Evolutionary conservation across 37 sponge, comb jelly and placozoan genomes (phyloP), one percentile per base, ranked within the genome.

Genomic region (Hormiphora californensis): DNA sequence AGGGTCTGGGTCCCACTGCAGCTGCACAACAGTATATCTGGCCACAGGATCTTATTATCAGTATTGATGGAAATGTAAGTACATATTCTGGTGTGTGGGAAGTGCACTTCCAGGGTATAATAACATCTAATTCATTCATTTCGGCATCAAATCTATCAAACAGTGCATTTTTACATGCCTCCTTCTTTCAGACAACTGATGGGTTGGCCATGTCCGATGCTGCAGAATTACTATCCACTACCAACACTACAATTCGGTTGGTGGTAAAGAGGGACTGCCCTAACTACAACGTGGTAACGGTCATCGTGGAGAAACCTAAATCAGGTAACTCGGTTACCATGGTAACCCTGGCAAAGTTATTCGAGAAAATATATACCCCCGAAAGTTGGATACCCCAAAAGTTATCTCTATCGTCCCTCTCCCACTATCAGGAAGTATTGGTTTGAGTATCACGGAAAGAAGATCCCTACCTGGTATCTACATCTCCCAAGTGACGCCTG

Each of bases 401-500:
- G 15, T 49, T 15, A 49, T 49, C 53, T 49, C 12, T 49, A 9
- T 17, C 53, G 15, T 49, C 53, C 15, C 9, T 17, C 12, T 25
- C 68, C 35, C 38, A 22, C 28, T 27, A 4, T 39, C 81, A 73
- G 81, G 81, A 73, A 73, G 81, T 73, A 43, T 73, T 22, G 81
- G 81, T 4, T 28, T 73, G 17, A 27, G 81, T 39, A 73, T 73
- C 41, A 73, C 81, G 23, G 81, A 73, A 41, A 27, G 38, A 25
- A 39, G 81, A 28, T 73, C 81, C 2, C 35, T 36, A 22, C 81
- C 81, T n/a, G 81, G 81, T 73, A 73, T 73, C 81, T 73, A 73
- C 81, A 73, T 73, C 44, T 73, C 81, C 12, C 35, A 73, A 27
- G 35, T 73, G 4, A 73, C 81, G 8, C 81, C 81, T 17, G 81